Evolutionary conservation across 2,113 vertebrate genomes (phyloP).

Genomic region (Typhlomys cinereus): DNA sequence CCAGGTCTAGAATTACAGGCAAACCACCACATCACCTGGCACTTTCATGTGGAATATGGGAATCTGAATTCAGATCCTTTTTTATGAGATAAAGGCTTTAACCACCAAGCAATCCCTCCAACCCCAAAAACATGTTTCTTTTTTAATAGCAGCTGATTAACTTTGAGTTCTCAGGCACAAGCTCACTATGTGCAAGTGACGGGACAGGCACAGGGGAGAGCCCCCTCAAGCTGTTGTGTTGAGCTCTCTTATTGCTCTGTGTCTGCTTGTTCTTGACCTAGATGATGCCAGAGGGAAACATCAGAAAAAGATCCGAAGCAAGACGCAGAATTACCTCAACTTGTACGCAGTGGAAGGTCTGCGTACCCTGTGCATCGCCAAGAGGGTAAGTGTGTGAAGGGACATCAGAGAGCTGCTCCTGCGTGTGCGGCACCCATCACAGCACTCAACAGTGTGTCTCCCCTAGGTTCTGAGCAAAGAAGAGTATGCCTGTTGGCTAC

Average conservation of each 20-base stretch:
- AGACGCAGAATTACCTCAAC: slow-evolving; percentile 96
- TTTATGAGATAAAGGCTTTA: too few relatives aligned
- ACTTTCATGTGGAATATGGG: too few relatives aligned
- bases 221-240: not conserved
- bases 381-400: slow-evolving; percentile 84
- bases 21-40: too few relatives aligned
- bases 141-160: not conserved
- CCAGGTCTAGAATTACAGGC: too few relatives aligned
- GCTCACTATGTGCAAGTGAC: not conserved
- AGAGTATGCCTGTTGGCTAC: slow-evolving; percentile 95
- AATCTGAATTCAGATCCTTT: too few relatives aligned
- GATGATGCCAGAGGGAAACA: slow-evolving; percentile 91
- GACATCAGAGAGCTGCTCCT: fast-evolving
- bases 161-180: not conserved
- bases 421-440: fast-evolving
- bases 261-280: slow-evolving; percentile 67
- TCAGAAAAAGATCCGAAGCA: slow-evolving; percentile 92
- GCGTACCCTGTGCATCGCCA: slow-evolving; percentile 97
- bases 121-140: too few relatives aligned
- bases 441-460: slow-evolving; percentile 54
- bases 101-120: too few relatives aligned
- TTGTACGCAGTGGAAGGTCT: slow-evolving; percentile 95
- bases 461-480: slow-evolving; percentile 93
- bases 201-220: too few relatives aligned
- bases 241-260: not conserved